Base-by-base conservation (phyloP, 2,113 vertebrate genomes). In the Poeciliopsis prolifica region DNA sequence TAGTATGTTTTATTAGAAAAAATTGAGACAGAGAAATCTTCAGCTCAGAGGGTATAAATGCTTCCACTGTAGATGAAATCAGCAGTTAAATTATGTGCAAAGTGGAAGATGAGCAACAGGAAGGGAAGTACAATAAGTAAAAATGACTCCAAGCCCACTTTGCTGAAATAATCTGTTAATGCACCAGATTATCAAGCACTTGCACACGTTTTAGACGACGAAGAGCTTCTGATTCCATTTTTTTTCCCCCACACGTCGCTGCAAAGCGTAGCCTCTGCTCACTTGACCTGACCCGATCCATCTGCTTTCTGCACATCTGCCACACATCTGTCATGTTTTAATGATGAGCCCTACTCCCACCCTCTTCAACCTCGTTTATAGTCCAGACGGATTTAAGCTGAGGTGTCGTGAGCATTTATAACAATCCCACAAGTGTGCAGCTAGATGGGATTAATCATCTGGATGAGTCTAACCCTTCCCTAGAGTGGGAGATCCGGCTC, bases 291-390 rank as follows among this genome's bases (percentile, higher is more conserved):
- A 70, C 66, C 30, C 33, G 30, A 15, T 79, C 72, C 63, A 37
- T 26, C 71, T 75, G 35, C 44, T 69, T 26, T 31, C 70, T 68
- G 65, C 75, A 74, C 86, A 89, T 87, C 87, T 86, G 87, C 80
- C 79, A 78, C 75, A 84, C 83, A 86, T 84, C 87, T 89, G 87
- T 70, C 62, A 42, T 0, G 54, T 29, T 76, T 78, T 68, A 54
- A 78, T 75, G 61, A 72, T 61, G 74, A 79, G 62, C 58, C 0
- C 13, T 31, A 0, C 13, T 31, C 54, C 30, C 65, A 37, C 9
- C 29, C 11, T n/a, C 8, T 13, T 48, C 60, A 3, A 33, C 60
- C 70, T 77, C 31, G 29, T 75, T 72, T 67, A 65, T 64, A 3
- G 65, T 37, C 28, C 67, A 60, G 68, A 74, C 70, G 68, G 70